Evolutionary conservation across 2,888 invertebrate species (phyloP), one percentile per base, ranked within the genome.

Genomic region (Petrophora chlorosata): DNA sequence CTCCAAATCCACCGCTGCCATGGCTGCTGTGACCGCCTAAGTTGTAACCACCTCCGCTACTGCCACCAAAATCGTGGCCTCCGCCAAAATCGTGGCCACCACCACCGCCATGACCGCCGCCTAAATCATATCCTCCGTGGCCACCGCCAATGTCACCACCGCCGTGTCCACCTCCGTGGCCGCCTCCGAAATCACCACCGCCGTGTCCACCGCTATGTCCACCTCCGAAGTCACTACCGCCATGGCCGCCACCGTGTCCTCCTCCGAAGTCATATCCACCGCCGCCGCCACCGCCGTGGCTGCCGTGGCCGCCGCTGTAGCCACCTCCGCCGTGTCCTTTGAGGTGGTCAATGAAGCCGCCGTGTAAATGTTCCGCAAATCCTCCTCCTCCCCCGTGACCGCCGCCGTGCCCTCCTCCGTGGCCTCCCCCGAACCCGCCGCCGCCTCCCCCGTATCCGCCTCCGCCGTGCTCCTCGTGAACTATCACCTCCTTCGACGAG

Each of bases 401-500:
- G 7, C 65, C 67, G 33, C 68, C 67, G 32, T 56, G 51, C 5
- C 68, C 72, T 0, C 75, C 72, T 0, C 74, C 73, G 38, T 61
- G 56, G 7, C 70, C 73, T 2, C 77, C 75, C 0, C 71, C 64
- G 14, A 56, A 45, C 1, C 67, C 70, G 0, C 76, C 70, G 0
- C 76, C 70, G 0, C 65, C 66, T 10, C 23, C 23, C 1, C 50
- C 53, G 10, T 35, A 29, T 7, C 58, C 48, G 9, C 56, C 57
- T n/a, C 59, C 64, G 0, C 61, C 63, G 25, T 57, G 48, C 3
- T 79, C 77, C 9, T 81, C 79, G 54, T 85, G 79, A 36, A 87
- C 73, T 40, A 91, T 73, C 33, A 88, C 82, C 67, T 91, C 89
- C 63, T 90, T 89, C 0, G 85, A 71, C 5, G 83, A 80, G 57